Percentiles rank a stretch among this genome's conserved stretches.
Conservation (phyloP, 2,888 invertebrate species). For the Ectemnius continuus region DNA sequence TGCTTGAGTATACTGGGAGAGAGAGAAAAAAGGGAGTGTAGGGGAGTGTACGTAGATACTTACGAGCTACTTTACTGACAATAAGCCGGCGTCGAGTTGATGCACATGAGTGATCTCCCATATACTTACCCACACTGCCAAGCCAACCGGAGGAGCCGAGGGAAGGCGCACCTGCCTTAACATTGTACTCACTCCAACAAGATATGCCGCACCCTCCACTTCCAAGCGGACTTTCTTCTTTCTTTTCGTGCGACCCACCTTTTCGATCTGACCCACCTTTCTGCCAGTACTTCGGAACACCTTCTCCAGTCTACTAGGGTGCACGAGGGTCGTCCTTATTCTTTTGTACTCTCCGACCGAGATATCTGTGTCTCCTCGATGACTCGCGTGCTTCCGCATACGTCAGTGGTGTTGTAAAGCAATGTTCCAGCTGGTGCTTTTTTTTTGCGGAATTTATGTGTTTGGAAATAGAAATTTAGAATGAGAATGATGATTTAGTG, state of each 20-base stretch:
- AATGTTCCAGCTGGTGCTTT: no score
- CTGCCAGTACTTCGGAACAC: conserved; percentile 59
- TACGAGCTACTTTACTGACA: neutral
- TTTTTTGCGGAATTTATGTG: no score
- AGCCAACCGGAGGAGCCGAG: neutral
- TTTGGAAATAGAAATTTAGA: no score
- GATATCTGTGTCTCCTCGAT: no score
- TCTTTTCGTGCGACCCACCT: conserved; percentile 50
- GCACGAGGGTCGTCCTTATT: conserved; percentile 28
- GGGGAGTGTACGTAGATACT: no score
- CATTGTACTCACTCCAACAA: conserved; percentile 44
- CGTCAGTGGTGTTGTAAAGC: no score
- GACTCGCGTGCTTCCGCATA: no score
- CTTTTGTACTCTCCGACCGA: no score
- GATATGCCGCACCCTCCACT: conserved; percentile 64
- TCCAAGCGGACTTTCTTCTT: conserved; percentile 61
- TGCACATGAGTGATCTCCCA: conserved; percentile 4
- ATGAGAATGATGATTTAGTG: no score
- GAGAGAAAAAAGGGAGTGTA: no score
- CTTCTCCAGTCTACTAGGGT: conserved; percentile 51
- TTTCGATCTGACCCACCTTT: conserved; percentile 55
- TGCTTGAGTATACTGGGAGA: neutral
- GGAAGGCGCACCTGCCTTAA: conserved; percentile 48
- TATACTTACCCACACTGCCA: no score
- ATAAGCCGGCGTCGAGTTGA: conserved; percentile 10